Evolutionary conservation across 2,113 vertebrate genomes (phyloP), one percentile per base, ranked within the genome.

Genomic region (Platysternon megacephalum): DNA sequence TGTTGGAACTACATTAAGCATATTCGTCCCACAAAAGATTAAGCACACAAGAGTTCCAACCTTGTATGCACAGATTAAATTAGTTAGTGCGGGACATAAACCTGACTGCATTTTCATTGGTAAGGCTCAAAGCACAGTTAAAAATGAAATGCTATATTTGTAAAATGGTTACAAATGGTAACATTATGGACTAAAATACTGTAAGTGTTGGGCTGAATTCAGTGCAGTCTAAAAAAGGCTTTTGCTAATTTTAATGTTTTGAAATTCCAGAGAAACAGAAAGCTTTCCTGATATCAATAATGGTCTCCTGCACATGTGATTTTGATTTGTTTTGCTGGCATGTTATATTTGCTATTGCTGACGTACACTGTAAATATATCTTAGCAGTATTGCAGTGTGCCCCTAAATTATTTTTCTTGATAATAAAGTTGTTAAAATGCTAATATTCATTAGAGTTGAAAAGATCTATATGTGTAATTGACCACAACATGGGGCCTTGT

Each of bases 391-490:
- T 90, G 86, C 85, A 80, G 29, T 84, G 52, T 0, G 3, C 4
- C 22, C 14, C 11, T 84, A 85, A 86, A 85, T 93, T 91, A 28
- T 22, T 32, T 42, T 83, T 85, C 24, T n/a, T 86, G 10, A 21
- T 93, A 88, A 46, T 72, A 72, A 84, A 85, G 56, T 51, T 91
- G 87, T 86, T 93, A 95, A 94, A 87, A 95, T 88, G 84, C 26
- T 96, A 79, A 82, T 94, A 79, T 52, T 94, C 29, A 61, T 96
- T 93, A 79, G 29, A 56, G n/a, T 12, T 3, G 6, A 88, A 83
- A 96, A 80, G 44, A 89, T 92, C 91, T 92, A 53, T 82, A 21
- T 82, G 29, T 56, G 78, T 11, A 89, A 49, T 11, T 83, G 1
- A 17, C 35, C 39, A 80, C 35, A 89, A n/a, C 48, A 13, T 89